Percentiles rank a stretch among this genome's conserved stretches.
Evolutionary conservation across 1,140 invertebrate species (phyloP).

Genomic region (Maniola jurtina): DNA sequence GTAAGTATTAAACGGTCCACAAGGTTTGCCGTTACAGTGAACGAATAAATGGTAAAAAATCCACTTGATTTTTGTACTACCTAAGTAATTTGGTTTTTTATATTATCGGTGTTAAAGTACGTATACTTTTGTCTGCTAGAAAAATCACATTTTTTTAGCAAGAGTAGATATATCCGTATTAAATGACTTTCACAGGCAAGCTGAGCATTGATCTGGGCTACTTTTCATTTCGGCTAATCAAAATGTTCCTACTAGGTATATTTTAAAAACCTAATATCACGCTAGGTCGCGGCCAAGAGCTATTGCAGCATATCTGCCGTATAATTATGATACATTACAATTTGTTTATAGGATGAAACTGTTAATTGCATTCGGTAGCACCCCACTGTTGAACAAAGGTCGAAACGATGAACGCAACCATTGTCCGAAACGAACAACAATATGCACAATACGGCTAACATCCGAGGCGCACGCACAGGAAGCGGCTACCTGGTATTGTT

Average conservation of each 20-base stretch:
- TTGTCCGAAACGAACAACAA: conserved; percentile 40
- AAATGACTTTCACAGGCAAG: no score
- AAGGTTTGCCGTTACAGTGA: not conserved
- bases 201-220: no score
- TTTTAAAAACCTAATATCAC: no score
- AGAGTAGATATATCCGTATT: no score
- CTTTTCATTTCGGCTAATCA: no score
- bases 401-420: conserved; percentile 38
- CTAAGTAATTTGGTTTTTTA: not conserved
- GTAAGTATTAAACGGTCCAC: not conserved
- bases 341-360: conserved; percentile 1
- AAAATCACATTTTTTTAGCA: no score
- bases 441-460: conserved; percentile 38
- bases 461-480: conserved; percentile 43
- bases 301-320: not conserved
- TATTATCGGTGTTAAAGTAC: no score
- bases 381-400: conserved; percentile 28
- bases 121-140: no score
- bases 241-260: no score
- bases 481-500: conserved; percentile 45
- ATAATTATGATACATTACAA: not conserved
- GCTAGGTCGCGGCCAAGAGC: no score
- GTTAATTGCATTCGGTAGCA: conserved; percentile 24
- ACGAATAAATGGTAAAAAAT: not conserved
- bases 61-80: not conserved